These are phyloP conservation scores for Cistogaster globosa DNA, from an alignment of 2,888 invertebrate genomes.

Conservation along the genomic window DNA sequence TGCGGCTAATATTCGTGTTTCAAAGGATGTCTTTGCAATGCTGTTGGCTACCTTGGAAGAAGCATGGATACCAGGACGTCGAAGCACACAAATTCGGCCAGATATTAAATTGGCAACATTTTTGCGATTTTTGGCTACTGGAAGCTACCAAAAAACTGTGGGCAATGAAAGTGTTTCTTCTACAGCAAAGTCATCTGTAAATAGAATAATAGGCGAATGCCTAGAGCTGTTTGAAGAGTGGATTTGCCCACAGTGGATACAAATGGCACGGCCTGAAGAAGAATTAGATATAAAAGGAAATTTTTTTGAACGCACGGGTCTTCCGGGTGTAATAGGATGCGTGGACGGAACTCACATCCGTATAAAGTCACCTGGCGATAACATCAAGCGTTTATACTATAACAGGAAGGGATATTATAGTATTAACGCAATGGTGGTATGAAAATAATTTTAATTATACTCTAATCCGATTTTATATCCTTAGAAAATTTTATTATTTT, in stretches of 20 bases:
- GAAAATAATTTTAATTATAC: not conserved
- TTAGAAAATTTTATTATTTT: too few relatives aligned
- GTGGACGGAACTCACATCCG: not conserved
- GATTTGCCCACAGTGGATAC: not conserved
- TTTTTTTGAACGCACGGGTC: not conserved
- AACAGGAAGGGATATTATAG: conserved; percentile 40
- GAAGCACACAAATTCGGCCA: not conserved
- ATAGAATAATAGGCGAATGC: not conserved
- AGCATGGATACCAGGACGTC: not conserved
- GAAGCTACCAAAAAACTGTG: not conserved
- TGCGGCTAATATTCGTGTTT: not conserved
- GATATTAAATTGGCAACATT: not conserved
- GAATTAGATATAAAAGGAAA: not conserved
- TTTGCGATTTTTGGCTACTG: not conserved
- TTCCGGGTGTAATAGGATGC: not conserved
- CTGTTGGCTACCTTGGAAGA: not conserved
- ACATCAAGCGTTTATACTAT: not conserved
- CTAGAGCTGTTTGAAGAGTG: not conserved
- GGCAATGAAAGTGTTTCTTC: not conserved
- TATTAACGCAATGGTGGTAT: not conserved
- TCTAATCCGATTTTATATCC: too few relatives aligned
- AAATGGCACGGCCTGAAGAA: not conserved
- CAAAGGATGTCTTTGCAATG: not conserved
- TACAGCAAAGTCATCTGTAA: not conserved
- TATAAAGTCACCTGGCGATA: not conserved